Evolutionary conservation across 1,140 invertebrate genomes (phyloP).

Genomic region (Sarcophaga bullata): DNA sequence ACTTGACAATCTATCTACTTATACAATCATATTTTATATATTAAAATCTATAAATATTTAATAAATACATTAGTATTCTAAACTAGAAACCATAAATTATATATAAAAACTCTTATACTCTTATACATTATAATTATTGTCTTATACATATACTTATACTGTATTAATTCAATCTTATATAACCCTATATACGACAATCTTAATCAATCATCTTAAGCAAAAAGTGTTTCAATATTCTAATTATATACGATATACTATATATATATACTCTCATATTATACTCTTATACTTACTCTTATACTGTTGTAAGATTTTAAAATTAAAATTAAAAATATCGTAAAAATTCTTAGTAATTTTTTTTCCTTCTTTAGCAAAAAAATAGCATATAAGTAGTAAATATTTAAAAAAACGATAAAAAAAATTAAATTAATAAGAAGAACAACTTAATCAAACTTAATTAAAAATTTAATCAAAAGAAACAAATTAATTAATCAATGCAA

Average conservation of each 20-base stretch:
- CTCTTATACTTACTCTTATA: background rate
- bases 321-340: background rate
- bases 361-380: background rate
- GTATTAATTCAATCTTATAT: too few species aligned
- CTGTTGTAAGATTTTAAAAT: background rate
- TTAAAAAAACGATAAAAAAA: background rate
- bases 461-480: background rate
- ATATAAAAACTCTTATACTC: too few species aligned
- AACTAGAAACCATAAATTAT: background rate
- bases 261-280: background rate
- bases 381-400: constrained; percentile 10
- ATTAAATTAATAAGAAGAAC: too few species aligned
- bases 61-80: background rate
- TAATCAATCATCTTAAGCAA: constrained; percentile 4
- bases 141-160: too few species aligned
- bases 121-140: too few species aligned
- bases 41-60: too few species aligned
- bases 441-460: background rate
- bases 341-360: background rate
- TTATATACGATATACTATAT: too few species aligned
- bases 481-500: background rate
- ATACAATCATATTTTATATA: background rate
- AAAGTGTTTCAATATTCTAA: background rate
- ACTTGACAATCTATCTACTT: constrained; percentile 17
- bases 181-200: background rate